Conservation (phyloP, 2,888 invertebrate genomes). For the Eupithecia inturbata region DNA sequence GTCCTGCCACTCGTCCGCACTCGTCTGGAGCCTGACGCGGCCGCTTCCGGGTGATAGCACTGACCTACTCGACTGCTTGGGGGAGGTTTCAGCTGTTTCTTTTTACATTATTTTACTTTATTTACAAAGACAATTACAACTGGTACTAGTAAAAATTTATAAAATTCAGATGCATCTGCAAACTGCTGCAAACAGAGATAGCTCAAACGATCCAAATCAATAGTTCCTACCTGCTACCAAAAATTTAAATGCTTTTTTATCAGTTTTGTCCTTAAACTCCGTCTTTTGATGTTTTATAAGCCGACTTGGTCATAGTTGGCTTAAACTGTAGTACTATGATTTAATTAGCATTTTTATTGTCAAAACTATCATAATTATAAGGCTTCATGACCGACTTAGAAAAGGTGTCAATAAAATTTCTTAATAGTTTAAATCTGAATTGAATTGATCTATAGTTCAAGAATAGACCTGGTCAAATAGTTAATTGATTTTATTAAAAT, state of each 20-base stretch:
- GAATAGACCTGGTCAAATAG: not conserved
- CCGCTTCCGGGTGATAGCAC: slow-evolving; percentile 35
- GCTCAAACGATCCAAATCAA: too few relatives aligned
- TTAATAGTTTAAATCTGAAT: not conserved
- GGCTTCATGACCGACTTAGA: not conserved
- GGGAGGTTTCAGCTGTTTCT: slow-evolving; percentile 33
- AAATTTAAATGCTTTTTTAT: too few relatives aligned
- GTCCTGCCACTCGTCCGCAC: slow-evolving; percentile 64
- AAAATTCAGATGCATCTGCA: not conserved
- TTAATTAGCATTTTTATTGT: not conserved
- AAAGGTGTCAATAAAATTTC: not conserved
- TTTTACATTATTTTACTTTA: not conserved
- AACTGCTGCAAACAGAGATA: too few relatives aligned
- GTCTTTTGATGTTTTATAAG: not conserved
- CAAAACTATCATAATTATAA: not conserved
- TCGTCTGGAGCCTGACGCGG: too few relatives aligned
- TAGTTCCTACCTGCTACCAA: too few relatives aligned
- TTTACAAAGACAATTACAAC: not conserved
- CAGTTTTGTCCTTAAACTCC: too few relatives aligned
- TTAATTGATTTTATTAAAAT: not conserved
- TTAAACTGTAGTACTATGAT: too few relatives aligned
- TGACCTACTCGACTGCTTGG: slow-evolving; percentile 36
- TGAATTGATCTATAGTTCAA: not conserved
- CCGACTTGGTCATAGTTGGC: not conserved
- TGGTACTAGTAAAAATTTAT: not conserved